Evolutionary conservation across 2,888 invertebrate genomes (phyloP).

Genomic region (Lithophane semibrunnea): DNA sequence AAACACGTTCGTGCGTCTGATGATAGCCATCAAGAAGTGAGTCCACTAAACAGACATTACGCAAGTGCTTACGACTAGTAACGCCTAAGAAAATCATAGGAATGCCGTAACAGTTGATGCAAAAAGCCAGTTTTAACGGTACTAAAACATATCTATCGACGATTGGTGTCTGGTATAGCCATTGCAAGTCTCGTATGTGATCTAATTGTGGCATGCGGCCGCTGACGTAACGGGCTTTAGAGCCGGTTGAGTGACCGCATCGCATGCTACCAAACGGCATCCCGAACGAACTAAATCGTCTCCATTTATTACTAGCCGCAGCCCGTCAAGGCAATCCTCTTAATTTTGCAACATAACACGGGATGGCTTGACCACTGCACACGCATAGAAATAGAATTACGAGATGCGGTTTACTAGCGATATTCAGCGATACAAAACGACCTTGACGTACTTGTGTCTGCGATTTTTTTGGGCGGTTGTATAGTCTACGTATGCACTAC

Average conservation of each 20-base stretch:
- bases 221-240: conserved; percentile 87
- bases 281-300: conserved; percentile 78
- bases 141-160: conserved; percentile 82
- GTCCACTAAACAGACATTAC: conserved; percentile 61
- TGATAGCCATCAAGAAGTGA: conserved; percentile 61
- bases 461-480: conserved; percentile 56
- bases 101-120: conserved; percentile 76
- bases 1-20: conserved; percentile 55
- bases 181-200: conserved; percentile 84
- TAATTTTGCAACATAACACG: conserved; percentile 78
- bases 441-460: conserved; percentile 68
- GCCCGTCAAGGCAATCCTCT: conserved; percentile 73
- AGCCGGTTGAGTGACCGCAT: conserved; percentile 88
- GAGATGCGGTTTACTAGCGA: conserved; percentile 72
- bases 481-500: conserved; percentile 46
- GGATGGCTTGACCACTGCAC: conserved; percentile 76
- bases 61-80: conserved; percentile 71
- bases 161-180: conserved; percentile 84
- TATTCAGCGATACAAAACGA: conserved; percentile 69
- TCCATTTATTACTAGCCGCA: conserved; percentile 72
- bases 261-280: conserved; percentile 83
- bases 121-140: conserved; percentile 87
- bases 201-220: conserved; percentile 87
- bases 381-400: conserved; percentile 74
- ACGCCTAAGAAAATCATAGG: conserved; percentile 72